These are phyloP conservation scores for Sebastes diaconus DNA, from an alignment of 2,797 vertebrate genomes.

Conservation along the genomic window DNA sequence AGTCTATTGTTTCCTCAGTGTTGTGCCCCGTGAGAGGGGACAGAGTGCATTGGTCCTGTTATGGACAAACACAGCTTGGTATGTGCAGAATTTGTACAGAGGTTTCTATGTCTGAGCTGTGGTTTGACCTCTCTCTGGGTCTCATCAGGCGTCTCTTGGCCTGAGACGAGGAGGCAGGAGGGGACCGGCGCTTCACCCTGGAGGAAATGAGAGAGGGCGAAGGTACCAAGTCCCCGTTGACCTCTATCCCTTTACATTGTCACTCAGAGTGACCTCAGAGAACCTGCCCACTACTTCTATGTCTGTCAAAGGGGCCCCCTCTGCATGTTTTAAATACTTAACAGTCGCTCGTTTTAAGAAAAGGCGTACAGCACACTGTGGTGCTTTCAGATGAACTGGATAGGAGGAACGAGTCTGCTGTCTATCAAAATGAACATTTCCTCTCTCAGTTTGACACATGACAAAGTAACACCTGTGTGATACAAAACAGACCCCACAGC, in stretches of 20 bases:
- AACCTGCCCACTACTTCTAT: conserved; percentile 28
- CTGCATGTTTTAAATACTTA: conserved; percentile 59
- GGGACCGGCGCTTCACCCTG: conserved; percentile 35
- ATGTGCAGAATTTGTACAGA: conserved; percentile 54
- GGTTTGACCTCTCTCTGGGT: conserved; percentile 67
- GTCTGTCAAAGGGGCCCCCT: conserved; percentile 56
- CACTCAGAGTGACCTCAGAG: conserved; percentile 58
- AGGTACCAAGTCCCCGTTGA: conserved; percentile 51
- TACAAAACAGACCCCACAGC: conserved; percentile 39
- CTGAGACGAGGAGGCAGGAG: conserved; percentile 60
- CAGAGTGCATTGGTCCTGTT: conserved; percentile 10
- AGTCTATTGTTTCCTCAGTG: not conserved
- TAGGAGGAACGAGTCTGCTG: conserved; percentile 54
- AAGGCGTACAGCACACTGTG: conserved; percentile 33
- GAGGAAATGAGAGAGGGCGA: conserved; percentile 64
- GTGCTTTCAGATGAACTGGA: conserved; percentile 46
- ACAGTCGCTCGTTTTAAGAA: conserved; percentile 42
- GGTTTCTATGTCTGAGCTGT: conserved; percentile 37
- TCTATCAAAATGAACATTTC: conserved; percentile 71
- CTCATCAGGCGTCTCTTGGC: conserved; percentile 51
- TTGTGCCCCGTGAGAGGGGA: not conserved
- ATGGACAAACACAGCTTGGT: conserved; percentile 33
- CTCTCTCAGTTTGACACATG: conserved; percentile 68
- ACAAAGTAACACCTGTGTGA: conserved; percentile 70
- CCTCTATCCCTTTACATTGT: conserved; percentile 62